These are phyloP conservation scores for Hoplostethus mediterraneus DNA, from an alignment of 2,797 vertebrate species.

Conservation along the genomic window DNA sequence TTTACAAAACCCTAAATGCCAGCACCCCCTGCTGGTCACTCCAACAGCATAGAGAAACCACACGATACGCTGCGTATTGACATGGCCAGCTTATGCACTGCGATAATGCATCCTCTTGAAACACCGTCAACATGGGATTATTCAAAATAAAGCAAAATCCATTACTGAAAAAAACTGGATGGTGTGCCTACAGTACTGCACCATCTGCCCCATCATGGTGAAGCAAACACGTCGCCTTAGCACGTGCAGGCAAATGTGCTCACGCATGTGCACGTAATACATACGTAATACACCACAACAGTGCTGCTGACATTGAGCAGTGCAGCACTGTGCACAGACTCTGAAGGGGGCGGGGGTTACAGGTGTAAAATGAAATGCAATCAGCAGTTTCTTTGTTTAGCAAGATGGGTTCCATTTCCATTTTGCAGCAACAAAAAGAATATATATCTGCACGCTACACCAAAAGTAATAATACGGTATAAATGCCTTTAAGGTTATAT, in stretches of 20 bases:
- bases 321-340: too few species aligned
- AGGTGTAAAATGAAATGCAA: too few species aligned
- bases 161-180: slow-evolving; percentile 27
- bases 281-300: too few species aligned
- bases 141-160: slow-evolving; percentile 48
- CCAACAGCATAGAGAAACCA: slow-evolving; percentile 25
- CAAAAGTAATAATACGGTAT: too few species aligned
- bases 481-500: too few species aligned
- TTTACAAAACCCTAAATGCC: slow-evolving; percentile 43
- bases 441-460: too few species aligned
- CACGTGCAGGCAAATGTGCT: slow-evolving; percentile 6
- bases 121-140: slow-evolving; percentile 57
- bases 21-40: slow-evolving; percentile 38
- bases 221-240: slow-evolving; percentile 10
- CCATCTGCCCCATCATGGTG: slow-evolving; percentile 53
- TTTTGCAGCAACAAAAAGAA: too few species aligned
- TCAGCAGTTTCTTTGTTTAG: too few species aligned
- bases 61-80: slow-evolving; percentile 17
- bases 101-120: slow-evolving; percentile 37
- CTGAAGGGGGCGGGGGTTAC: too few species aligned
- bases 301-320: too few species aligned
- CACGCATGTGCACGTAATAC: not conserved
- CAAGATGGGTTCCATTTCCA: too few species aligned
- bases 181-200: slow-evolving; percentile 6
- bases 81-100: slow-evolving; percentile 11